Evolutionary conservation across 2,797 vertebrate species (phyloP), one percentile per base, ranked within the genome.

Genomic region (Periparus ater): DNA sequence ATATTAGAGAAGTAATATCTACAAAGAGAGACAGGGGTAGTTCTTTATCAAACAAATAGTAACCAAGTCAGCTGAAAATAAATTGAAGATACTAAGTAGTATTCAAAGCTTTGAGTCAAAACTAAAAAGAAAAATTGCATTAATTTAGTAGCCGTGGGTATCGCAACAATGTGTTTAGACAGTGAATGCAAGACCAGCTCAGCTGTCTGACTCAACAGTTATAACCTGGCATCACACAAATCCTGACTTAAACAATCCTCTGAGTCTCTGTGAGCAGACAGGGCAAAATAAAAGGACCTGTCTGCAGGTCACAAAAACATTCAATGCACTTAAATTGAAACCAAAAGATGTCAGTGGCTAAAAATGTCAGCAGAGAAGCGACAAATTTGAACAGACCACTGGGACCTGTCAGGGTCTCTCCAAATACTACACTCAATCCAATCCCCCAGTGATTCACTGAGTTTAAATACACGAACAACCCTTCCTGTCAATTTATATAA

Each of bases 221-320:
- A 10, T 51, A 74, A 13, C 17, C 32, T 17, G 20, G 34, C 38
- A 71, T 63, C 61, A 70, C 0, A 0, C 26, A 88, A 86, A 45
- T 91, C 68, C 40, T 77, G 66, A 88, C 68, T 89, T 84, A 66
- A 83, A n/a, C 63, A 91, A 80, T 47, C 42, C 90, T 83, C 86
- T 75, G 72, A 81, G 47, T 38, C 57, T 65, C 57, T 77, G 44
- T 0, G 1, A 83, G 58, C 76, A 77, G 57, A 60, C 5, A 74
- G 42, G 5, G 23, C 21, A 58, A 19, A 65, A 55, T 30, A 21
- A 90, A 75, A 71, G 51, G 44, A 75, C n/a, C 30, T 36, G 68
- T 47, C 57, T 75, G 27, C 36, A 94, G 54, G 51, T 78, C 79
- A 90, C 51, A 79, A 75, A 88, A 81, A 18, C 32, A 60, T 47